A percentile compares a stretch with the other conserved stretches of the same genome.
Conservation (phyloP, 2,888 invertebrate genomes). For the Idaea biselata region DNA sequence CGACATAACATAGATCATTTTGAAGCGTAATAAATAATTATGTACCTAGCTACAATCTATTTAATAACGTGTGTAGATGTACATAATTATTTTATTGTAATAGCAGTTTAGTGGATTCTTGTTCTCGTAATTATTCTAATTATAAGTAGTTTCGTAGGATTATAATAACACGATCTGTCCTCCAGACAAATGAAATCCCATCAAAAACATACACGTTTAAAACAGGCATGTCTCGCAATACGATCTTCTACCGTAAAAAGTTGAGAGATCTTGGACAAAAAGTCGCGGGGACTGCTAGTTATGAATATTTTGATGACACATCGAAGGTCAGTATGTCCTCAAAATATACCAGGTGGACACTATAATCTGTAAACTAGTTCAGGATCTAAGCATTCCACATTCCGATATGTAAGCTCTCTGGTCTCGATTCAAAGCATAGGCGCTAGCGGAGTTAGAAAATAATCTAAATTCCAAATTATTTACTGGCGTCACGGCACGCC, state of each 20-base stretch:
- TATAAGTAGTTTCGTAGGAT: background rate
- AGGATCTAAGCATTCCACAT: background rate
- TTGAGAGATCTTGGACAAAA: too few relatives aligned
- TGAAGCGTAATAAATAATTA: background rate
- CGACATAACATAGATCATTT: background rate
- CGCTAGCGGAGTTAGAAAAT: background rate
- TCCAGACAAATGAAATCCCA: too few relatives aligned
- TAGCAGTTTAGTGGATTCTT: background rate
- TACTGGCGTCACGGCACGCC: too few relatives aligned
- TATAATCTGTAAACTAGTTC: background rate
- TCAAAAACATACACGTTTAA: too few relatives aligned
- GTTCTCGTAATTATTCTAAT: background rate
- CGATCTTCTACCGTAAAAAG: too few relatives aligned
- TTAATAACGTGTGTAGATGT: background rate
- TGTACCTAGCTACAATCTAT: background rate
- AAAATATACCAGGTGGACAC: background rate
- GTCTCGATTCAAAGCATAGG: background rate
- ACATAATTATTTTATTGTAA: background rate
- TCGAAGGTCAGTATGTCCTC: background rate
- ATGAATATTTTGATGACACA: too few relatives aligned
- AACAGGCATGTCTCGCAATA: too few relatives aligned
- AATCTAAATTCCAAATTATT: too few relatives aligned
- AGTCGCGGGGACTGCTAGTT: too few relatives aligned
- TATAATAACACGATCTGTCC: background rate
- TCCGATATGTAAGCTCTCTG: background rate